phyloP scores from a whole-genome alignment of 2,797 vertebrate species.

The Oophaga sylvatica region DNA sequence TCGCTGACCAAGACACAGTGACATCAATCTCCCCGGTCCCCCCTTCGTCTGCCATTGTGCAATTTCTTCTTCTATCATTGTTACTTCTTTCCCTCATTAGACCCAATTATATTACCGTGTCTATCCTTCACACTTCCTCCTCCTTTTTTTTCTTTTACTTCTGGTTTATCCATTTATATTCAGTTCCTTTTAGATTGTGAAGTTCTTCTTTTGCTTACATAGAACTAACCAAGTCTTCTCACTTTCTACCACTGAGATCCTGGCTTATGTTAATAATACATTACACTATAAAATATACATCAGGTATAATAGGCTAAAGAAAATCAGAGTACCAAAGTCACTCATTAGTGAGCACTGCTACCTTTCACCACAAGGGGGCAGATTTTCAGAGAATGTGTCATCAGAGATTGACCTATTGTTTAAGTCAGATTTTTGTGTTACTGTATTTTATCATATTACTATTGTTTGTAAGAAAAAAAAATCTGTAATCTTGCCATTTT shows the following conservation, averaged over 20 bases:
- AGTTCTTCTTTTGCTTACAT: background rate
- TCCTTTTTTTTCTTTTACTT: slow-evolving; percentile 1
- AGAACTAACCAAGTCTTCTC: too few species aligned
- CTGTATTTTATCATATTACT: too few species aligned
- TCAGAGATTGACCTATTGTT: too few species aligned
- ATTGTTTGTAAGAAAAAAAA: too few species aligned
- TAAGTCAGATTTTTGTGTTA: too few species aligned
- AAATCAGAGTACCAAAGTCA: background rate
- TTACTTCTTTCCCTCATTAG: background rate
- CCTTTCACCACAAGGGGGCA: background rate
- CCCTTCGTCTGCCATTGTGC: slow-evolving; percentile 13
- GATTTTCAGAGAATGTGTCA: too few species aligned
- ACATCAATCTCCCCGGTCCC: slow-evolving; percentile 21
- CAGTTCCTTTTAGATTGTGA: background rate
- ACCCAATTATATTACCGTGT: background rate
- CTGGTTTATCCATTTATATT: background rate
- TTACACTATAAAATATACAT: background rate
- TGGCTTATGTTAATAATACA: background rate
- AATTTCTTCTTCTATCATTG: background rate
- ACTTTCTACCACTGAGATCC: background rate
- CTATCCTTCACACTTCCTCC: background rate
- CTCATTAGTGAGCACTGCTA: background rate
- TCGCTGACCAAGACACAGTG: slow-evolving; percentile 53
- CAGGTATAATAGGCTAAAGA: background rate
- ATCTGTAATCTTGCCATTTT: too few species aligned